These are phyloP conservation scores for Halcyon badia DNA, from an alignment of 2,797 vertebrate genomes.

Conservation along the genomic window DNA sequence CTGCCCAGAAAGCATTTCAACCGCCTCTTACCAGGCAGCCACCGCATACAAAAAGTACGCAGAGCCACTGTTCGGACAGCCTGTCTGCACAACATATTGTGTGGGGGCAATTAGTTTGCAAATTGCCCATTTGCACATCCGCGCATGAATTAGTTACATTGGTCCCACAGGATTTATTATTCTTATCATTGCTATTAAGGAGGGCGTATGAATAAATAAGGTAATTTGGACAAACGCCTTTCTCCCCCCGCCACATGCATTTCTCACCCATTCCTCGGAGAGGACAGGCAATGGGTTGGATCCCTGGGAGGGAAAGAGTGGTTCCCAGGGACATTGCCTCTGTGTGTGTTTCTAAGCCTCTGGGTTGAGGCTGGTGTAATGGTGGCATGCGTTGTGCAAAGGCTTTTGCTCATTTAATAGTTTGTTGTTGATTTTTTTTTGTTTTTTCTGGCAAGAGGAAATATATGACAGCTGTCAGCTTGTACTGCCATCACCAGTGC, in stretches of 20 bases:
- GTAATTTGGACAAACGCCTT: constrained; percentile 41
- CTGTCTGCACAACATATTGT: constrained; percentile 80
- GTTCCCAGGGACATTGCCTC: not conserved
- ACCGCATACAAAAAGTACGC: constrained; percentile 60
- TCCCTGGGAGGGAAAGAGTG: not conserved
- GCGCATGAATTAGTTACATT: constrained; percentile 41
- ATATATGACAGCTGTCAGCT: not conserved
- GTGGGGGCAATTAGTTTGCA: constrained; percentile 78
- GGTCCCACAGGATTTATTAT: constrained; percentile 50
- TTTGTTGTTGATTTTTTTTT: not conserved
- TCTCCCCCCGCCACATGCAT: not conserved
- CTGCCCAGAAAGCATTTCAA: constrained; percentile 82
- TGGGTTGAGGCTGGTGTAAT: not conserved
- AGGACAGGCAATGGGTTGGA: not conserved
- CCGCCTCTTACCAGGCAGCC: constrained; percentile 82
- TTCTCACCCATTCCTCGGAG: not conserved
- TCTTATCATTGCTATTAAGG: constrained; percentile 8
- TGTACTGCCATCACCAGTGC: not conserved
- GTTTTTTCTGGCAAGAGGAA: not conserved
- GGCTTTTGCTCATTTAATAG: not conserved
- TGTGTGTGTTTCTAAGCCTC: not conserved
- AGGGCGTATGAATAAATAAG: constrained; percentile 66
- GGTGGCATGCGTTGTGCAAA: not conserved
- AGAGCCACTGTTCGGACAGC: constrained; percentile 52
- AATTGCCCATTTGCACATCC: constrained; percentile 79